Evolutionary conservation across 2,113 vertebrate species (phyloP), one percentile per base, ranked within the genome.

Genomic region (Poecile atricapillus): DNA sequence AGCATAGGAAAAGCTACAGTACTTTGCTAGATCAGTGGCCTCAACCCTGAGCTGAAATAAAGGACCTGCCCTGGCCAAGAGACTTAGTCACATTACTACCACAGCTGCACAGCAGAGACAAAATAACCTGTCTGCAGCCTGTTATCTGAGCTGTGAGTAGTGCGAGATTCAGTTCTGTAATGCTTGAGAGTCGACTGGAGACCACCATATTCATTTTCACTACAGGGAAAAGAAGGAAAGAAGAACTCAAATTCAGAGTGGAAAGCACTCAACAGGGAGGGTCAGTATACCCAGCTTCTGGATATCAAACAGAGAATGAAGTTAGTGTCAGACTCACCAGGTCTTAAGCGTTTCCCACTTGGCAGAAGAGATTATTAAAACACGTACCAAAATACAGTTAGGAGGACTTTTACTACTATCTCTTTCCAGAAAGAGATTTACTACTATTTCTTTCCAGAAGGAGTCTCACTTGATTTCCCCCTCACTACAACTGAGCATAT

Each of bases 1-100:
- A 89, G 77, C 44, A 58, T 95, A 97, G 77, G 94, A 97, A 96
- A 96, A 97, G 77, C 96, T 96, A 95, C 90, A 97, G 90, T 96
- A 96, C 92, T 2, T 97, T 96, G 90, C 92, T 96, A 97, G 88
- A 97, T 95, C 88, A 96, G 94, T 87, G 92, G 92, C 93, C 87
- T 97, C 88, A 95, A 94, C 93, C 88, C 60, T 97, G 88, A 97
- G 94, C 89, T 97, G 87, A 52, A 94, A 93, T 95, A 80, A 96
- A 96, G 91, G 89, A 93, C 92, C 49, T 84, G 87, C 93, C 83
- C 93, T 89, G 87, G 95, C 65, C 70, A 47, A 91, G 90, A 95
- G 87, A 94, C 89, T 94, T 63, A 91, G 82, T 93, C 56, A 93
- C 76, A 30, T 93, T 44, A 74, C 82, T 81, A 93, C 81, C 83